A percentile compares a stretch with the other conserved stretches of the same genome.
phyloP scores from a whole-genome alignment of 2,797 vertebrate species.

The Prunella strophiata region DNA sequence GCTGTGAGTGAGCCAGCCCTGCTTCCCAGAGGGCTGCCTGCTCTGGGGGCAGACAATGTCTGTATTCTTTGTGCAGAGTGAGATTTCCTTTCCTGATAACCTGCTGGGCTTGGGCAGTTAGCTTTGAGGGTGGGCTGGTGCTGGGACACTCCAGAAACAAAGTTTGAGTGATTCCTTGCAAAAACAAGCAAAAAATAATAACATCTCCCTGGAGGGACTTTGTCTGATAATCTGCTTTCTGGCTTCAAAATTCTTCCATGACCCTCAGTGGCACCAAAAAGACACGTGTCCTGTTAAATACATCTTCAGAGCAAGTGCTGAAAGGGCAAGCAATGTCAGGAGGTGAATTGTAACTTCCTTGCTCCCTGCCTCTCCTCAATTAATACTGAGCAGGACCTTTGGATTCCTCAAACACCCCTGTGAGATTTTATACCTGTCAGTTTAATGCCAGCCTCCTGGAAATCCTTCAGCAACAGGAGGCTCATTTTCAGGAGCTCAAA shows the following conservation, averaged over 20 bases:
- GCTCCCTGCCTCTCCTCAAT: neutral
- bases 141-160: neutral
- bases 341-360: neutral
- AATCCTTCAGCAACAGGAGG: neutral
- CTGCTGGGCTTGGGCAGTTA: accelerated
- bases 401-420: neutral
- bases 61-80: neutral
- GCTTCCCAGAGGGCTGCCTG: neutral
- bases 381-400: neutral
- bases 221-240: neutral
- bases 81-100: neutral
- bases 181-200: neutral
- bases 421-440: neutral
- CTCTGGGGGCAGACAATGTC: neutral
- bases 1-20: neutral
- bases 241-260: neutral
- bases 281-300: neutral
- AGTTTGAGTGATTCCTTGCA: neutral
- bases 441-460: neutral
- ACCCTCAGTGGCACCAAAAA: neutral
- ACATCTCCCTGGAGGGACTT: neutral
- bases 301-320: neutral
- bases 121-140: neutral
- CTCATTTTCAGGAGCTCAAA: neutral
- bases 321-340: neutral